Conservation (phyloP, 2,113 vertebrate species). For the Cyanistes caeruleus region DNA sequence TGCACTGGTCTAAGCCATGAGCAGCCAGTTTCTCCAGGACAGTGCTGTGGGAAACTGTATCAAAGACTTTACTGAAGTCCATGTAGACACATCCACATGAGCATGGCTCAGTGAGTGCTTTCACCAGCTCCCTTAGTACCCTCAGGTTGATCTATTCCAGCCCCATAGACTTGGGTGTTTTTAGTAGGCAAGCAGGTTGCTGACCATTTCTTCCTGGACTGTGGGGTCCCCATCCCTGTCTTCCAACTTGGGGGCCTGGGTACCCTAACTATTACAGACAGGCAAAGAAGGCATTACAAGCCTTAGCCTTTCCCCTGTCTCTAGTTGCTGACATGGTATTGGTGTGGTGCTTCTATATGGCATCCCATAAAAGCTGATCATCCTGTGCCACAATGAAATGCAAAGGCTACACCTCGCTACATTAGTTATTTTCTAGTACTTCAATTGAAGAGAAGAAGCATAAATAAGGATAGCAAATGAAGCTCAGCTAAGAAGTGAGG, state of each 20-base stretch:
- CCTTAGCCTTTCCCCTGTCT: background rate
- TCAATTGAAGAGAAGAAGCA: background rate
- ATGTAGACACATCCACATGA: background rate
- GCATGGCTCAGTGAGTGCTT: background rate
- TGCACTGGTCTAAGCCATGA: background rate
- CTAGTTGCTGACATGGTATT: background rate
- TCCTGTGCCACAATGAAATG: background rate
- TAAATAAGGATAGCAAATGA: background rate
- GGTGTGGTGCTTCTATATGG: background rate
- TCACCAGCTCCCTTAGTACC: background rate
- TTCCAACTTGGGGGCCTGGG: background rate
- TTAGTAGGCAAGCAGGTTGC: background rate
- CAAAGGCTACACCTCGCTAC: background rate
- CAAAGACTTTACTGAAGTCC: rapidly evolving
- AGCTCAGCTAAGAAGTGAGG: background rate
- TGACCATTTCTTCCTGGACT: background rate
- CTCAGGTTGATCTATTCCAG: background rate
- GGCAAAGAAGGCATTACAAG: background rate
- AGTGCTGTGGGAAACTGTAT: background rate
- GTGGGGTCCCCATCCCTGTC: background rate
- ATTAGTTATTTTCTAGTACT: background rate
- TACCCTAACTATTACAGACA: background rate
- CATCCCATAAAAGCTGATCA: background rate
- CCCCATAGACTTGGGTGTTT: background rate
- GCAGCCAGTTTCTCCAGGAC: background rate